A percentile compares a stretch with the other conserved stretches of the same genome.
These are phyloP conservation scores for Mesoclemmys tuberculata DNA, from an alignment of 2,113 vertebrate genomes.

Conservation along the genomic window DNA sequence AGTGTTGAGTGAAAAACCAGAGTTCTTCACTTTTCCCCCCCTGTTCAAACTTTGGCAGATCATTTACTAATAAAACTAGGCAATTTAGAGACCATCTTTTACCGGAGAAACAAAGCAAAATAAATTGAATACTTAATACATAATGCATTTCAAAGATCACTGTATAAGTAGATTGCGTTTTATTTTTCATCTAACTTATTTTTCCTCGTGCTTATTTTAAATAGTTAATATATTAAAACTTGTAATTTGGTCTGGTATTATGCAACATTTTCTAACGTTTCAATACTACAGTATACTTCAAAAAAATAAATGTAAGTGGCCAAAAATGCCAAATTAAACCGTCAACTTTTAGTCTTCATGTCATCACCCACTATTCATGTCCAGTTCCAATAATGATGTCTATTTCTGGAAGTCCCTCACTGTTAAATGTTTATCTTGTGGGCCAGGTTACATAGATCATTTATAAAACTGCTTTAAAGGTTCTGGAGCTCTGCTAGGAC, in stretches of 20 bases:
- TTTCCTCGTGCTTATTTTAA: conserved; percentile 38
- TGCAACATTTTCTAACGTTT: conserved; percentile 71
- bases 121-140: conserved; percentile 60
- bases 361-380: conserved; percentile 69
- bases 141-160: conserved; percentile 52
- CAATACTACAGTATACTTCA: conserved; percentile 50
- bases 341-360: conserved; percentile 71
- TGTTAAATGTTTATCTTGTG: conserved; percentile 29
- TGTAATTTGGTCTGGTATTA: conserved; percentile 64
- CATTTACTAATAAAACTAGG: conserved; percentile 85
- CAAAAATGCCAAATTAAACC: conserved; percentile 71
- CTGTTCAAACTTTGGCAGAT: conserved; percentile 82
- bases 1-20: conserved; percentile 33
- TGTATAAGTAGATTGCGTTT: conserved; percentile 48
- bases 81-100: conserved; percentile 72
- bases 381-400: conserved; percentile 56
- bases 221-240: conserved; percentile 49
- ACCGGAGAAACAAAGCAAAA: conserved; percentile 76
- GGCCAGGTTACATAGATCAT: not conserved
- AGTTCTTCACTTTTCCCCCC: conserved; percentile 76
- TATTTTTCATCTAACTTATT: conserved; percentile 60
- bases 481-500: not conserved
- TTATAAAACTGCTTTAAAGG: not conserved
- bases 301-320: conserved; percentile 55
- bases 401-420: conserved; percentile 53